Conservation (phyloP, 2,888 invertebrate species). For the Cynaeus angustus region DNA sequence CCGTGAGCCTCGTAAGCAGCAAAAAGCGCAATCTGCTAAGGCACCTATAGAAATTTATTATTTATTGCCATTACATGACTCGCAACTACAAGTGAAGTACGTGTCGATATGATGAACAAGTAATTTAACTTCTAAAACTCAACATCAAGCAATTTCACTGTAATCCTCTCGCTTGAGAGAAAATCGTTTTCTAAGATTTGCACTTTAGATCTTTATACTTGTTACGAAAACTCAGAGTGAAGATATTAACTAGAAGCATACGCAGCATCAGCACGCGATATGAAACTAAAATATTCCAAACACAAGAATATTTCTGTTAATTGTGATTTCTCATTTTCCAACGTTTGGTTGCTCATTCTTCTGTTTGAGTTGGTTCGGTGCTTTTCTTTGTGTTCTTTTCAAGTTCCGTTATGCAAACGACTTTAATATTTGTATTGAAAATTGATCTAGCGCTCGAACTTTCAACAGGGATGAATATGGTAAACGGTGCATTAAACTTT, state of each 20-base stretch:
- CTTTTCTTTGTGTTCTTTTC: conserved; percentile 50
- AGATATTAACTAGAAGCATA: conserved; percentile 13
- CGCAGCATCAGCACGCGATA: conserved; percentile 3
- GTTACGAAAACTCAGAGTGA: conserved; percentile 32
- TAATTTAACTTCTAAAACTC: conserved; percentile 61
- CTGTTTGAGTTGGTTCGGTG: conserved; percentile 48
- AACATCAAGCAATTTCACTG: conserved; percentile 56
- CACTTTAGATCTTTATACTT: conserved; percentile 41
- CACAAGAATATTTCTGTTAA: conserved; percentile 12
- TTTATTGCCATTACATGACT: conserved; percentile 41
- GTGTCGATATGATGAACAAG: conserved; percentile 53
- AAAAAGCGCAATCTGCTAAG: no score
- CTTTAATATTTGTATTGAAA: conserved; percentile 62
- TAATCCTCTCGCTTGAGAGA: conserved; percentile 57
- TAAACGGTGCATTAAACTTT: conserved; percentile 55
- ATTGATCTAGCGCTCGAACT: conserved; percentile 60
- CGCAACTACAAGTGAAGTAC: conserved; percentile 35
- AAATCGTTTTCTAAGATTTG: conserved; percentile 57
- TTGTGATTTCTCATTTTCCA: conserved; percentile 17
- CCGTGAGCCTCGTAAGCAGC: no score
- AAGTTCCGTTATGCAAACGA: conserved; percentile 56
- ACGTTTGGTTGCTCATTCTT: conserved; percentile 9
- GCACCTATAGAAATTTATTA: conserved; percentile 34
- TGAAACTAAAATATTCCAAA: conserved; percentile 20
- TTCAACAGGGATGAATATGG: conserved; percentile 60